Evolutionary conservation across 2,797 vertebrate species (phyloP).

Genomic region (Pelobates cultripes): DNA sequence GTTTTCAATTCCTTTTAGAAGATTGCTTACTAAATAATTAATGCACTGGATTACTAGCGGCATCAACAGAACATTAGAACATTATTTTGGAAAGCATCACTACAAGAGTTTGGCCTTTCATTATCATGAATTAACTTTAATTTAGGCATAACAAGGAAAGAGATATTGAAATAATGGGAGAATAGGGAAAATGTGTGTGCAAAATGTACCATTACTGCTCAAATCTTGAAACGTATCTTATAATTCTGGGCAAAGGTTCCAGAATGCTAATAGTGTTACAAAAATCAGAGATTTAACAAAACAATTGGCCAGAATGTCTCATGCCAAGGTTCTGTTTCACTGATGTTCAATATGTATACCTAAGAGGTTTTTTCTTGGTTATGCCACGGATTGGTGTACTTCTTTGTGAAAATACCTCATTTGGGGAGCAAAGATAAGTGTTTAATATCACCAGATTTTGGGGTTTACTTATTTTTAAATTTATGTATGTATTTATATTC

Average conservation of each 20-base stretch:
- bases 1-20: slow-evolving; percentile 51
- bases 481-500: too few relatives aligned
- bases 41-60: slow-evolving; percentile 38
- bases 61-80: slow-evolving; percentile 48
- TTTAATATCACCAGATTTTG: too few relatives aligned
- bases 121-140: slow-evolving; percentile 44
- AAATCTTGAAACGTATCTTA: neutral
- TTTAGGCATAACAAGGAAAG: slow-evolving; percentile 35
- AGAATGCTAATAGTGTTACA: neutral
- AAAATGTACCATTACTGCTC: neutral
- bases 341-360: too few relatives aligned
- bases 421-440: too few relatives aligned
- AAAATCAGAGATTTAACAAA: neutral
- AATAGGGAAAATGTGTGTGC: neutral
- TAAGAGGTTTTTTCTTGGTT: too few relatives aligned
- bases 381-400: too few relatives aligned
- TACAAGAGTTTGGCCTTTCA: slow-evolving; percentile 16
- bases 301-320: neutral
- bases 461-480: too few relatives aligned
- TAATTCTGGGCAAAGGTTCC: neutral
- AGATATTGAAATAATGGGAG: neutral
- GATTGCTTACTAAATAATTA: slow-evolving; percentile 52
- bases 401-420: too few relatives aligned
- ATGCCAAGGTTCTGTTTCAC: too few relatives aligned
- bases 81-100: slow-evolving; percentile 42